phyloP scores from a whole-genome alignment of 2,113 vertebrate genomes.

The Barbus barbus region DNA sequence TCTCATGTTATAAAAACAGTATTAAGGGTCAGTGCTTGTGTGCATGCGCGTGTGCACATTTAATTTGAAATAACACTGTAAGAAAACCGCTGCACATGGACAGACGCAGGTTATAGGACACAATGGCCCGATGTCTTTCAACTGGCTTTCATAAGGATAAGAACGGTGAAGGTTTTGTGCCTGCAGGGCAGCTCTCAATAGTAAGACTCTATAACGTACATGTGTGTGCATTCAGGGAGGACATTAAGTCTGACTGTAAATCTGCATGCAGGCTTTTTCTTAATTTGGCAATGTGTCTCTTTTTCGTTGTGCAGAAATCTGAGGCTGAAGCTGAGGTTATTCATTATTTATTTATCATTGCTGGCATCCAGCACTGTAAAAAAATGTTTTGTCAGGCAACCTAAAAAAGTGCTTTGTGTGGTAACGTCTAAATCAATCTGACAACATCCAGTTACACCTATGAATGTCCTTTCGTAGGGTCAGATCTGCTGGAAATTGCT shows the following conservation, averaged over 20 bases:
- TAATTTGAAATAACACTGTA: conserved; percentile 22
- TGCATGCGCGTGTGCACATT: conserved; percentile 5
- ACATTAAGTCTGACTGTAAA: neutral
- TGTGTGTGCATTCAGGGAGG: conserved; percentile 1
- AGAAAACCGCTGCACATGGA: conserved; percentile 24
- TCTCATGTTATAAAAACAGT: conserved; percentile 30
- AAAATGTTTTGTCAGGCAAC: neutral
- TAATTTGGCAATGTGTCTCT: neutral
- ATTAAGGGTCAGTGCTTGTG: conserved; percentile 29
- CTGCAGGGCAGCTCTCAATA: conserved; percentile 22
- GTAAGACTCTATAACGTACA: neutral
- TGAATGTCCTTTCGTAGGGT: neutral
- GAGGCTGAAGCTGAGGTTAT: conserved; percentile 13
- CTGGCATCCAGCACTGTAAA: conserved; percentile 1
- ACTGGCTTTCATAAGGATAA: conserved; percentile 23
- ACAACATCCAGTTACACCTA: neutral
- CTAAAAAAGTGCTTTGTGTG: conserved; percentile 13
- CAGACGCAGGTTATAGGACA: conserved; percentile 20
- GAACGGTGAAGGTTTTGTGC: conserved; percentile 26
- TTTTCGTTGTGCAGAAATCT: conserved; percentile 12
- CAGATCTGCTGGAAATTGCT: neutral
- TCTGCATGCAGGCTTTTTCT: neutral
- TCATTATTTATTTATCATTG: conserved; percentile 21
- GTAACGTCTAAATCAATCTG: conserved; percentile 4
- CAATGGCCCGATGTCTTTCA: conserved; percentile 41